Percentiles rank a stretch among this genome's conserved stretches.
Evolutionary conservation across 2,113 vertebrate genomes (phyloP).

Genomic region (Gila orcuttii): DNA sequence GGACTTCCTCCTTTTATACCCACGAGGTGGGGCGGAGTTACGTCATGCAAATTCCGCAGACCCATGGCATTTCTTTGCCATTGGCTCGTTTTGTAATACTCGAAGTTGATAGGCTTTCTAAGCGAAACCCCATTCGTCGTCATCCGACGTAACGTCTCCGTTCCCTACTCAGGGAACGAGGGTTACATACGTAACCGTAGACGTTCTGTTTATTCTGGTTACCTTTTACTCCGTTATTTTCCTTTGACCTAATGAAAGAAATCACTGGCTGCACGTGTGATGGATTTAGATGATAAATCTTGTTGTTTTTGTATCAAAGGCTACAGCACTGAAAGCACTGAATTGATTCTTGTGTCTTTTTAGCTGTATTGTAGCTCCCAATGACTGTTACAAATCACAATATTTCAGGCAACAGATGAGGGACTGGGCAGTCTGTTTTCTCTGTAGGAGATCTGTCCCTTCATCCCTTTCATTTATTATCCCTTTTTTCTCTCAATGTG

Average conservation of each 20-base stretch:
- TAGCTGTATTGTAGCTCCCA: not conserved
- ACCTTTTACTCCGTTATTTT: not conserved
- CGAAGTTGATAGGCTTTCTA: too few relatives aligned
- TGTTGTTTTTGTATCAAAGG: not conserved
- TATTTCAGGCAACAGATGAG: conserved; percentile 15
- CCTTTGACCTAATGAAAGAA: not conserved
- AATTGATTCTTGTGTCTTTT: conserved; percentile 20
- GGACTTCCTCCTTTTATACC: too few relatives aligned
- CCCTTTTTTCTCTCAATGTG: not conserved
- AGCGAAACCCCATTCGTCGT: too few relatives aligned
- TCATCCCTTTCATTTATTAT: conserved; percentile 9
- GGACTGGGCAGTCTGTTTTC: conserved; percentile 20
- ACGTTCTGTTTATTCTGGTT: not conserved
- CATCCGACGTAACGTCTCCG: too few relatives aligned
- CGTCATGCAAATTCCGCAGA: too few relatives aligned
- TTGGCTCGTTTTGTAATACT: too few relatives aligned
- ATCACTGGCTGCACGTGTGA: not conserved
- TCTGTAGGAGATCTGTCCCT: not conserved
- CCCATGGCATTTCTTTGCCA: too few relatives aligned
- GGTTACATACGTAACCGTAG: too few relatives aligned
- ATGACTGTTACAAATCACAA: conserved; percentile 19
- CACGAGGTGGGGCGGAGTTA: too few relatives aligned
- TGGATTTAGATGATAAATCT: not conserved
- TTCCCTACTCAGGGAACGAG: too few relatives aligned
- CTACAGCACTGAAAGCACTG: not conserved